Evolutionary conservation across 2,113 vertebrate genomes (phyloP).

Genomic region (Protobothrops flavoviridis): DNA sequence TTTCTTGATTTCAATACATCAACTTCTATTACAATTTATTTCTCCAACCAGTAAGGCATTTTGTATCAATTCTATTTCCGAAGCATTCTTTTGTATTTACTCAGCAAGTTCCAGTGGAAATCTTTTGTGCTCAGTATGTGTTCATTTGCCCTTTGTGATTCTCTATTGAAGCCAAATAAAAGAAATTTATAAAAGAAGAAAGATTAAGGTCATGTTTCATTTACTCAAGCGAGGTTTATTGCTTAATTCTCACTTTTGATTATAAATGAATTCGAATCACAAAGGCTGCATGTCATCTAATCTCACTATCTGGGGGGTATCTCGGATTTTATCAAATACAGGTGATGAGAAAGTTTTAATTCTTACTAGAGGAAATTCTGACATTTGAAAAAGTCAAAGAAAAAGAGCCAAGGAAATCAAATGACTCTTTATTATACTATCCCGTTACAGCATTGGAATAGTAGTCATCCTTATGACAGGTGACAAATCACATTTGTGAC

Average conservation of each 20-base stretch:
- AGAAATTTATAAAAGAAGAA: neutral
- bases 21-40: neutral
- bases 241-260: neutral
- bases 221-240: neutral
- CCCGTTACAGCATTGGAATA: neutral
- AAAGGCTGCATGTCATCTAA: constrained; percentile 7
- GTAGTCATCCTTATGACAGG: neutral
- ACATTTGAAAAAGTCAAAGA: neutral
- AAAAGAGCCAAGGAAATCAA: neutral
- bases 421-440: neutral
- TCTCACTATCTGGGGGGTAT: neutral
- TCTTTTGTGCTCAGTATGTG: neutral
- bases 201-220: neutral
- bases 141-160: neutral
- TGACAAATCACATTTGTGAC: neutral
- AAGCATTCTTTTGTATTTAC: neutral
- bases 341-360: neutral
- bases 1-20: neutral
- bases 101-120: neutral
- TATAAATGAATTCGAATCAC: neutral
- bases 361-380: neutral
- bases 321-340: neutral
- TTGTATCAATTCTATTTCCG: neutral
- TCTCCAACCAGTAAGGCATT: neutral
- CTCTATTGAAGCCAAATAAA: neutral